phyloP scores from a whole-genome alignment of 2,888 invertebrate genomes.

The Lithodes maja region DNA sequence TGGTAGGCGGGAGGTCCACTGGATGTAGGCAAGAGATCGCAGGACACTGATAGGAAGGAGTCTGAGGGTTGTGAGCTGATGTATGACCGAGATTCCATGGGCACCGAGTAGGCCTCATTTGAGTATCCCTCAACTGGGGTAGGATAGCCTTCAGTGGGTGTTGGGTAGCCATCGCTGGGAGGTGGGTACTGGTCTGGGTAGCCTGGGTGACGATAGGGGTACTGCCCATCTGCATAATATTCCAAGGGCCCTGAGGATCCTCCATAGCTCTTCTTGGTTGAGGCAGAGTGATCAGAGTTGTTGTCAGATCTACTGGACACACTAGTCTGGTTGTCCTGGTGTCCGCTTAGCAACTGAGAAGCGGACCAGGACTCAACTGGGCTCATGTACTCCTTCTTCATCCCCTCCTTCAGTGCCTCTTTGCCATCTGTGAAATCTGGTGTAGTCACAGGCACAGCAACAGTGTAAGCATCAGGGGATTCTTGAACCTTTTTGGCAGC shows the following conservation, averaged over 20 bases:
- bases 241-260: constrained; percentile 59
- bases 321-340: constrained; percentile 58
- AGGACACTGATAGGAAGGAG: constrained; percentile 69
- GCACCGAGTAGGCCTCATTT: constrained; percentile 50
- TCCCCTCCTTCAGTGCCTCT: constrained; percentile 56
- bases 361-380: constrained; percentile 70
- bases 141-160: constrained; percentile 45
- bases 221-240: constrained; percentile 59
- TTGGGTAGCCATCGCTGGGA: constrained; percentile 62
- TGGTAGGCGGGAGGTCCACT: constrained; percentile 68
- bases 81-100: constrained; percentile 65
- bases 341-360: constrained; percentile 67
- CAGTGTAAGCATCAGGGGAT: constrained; percentile 57
- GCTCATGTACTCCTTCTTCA: constrained; percentile 69
- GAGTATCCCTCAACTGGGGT: constrained; percentile 43
- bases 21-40: constrained; percentile 65
- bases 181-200: constrained; percentile 62
- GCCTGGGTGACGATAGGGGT: constrained; percentile 56
- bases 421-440: constrained; percentile 62
- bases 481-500: constrained; percentile 56
- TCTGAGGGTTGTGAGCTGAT: constrained; percentile 70
- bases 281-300: constrained; percentile 68
- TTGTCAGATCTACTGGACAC: constrained; percentile 66
- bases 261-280: constrained; percentile 69
- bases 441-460: constrained; percentile 53